Evolutionary conservation across 1,140 invertebrate species (phyloP).

Genomic region (Drosophila nasuta): DNA sequence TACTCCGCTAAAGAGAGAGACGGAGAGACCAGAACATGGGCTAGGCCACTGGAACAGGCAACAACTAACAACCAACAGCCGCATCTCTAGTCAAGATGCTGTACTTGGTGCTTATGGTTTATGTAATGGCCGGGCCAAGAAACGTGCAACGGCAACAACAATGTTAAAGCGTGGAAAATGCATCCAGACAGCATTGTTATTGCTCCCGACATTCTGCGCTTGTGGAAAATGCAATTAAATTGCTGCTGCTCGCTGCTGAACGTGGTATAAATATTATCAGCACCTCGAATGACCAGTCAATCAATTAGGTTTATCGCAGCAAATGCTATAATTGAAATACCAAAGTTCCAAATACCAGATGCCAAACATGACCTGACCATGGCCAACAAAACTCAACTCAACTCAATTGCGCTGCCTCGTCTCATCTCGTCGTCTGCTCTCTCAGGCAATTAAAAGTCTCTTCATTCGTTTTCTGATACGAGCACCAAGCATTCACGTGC

Average conservation of each 20-base stretch:
- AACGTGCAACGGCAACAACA: conserved; percentile 60
- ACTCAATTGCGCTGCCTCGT: too few relatives aligned
- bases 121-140: conserved; percentile 58
- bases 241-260: conserved; percentile 38
- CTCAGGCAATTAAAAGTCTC: conserved; percentile 4
- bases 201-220: conserved; percentile 3
- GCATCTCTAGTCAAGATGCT: conserved; percentile 10
- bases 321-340: conserved; percentile 73
- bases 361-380: conserved; percentile 12
- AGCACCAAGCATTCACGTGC: conserved; percentile 14
- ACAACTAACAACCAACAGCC: not conserved
- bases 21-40: not conserved
- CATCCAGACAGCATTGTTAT: conserved; percentile 65
- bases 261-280: conserved; percentile 75
- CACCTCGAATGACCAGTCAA: conserved; percentile 66
- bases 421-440: not conserved
- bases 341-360: conserved; percentile 39
- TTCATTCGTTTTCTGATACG: not conserved
- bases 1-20: not conserved
- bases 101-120: conserved; percentile 69
- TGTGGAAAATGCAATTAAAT: conserved; percentile 79
- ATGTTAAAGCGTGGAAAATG: conserved; percentile 65
- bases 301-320: conserved; percentile 76
- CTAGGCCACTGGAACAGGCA: not conserved
- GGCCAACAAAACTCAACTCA: not conserved